Evolutionary conservation across 2,888 invertebrate species (phyloP).

Genomic region (Pasiphila rectangulata): DNA sequence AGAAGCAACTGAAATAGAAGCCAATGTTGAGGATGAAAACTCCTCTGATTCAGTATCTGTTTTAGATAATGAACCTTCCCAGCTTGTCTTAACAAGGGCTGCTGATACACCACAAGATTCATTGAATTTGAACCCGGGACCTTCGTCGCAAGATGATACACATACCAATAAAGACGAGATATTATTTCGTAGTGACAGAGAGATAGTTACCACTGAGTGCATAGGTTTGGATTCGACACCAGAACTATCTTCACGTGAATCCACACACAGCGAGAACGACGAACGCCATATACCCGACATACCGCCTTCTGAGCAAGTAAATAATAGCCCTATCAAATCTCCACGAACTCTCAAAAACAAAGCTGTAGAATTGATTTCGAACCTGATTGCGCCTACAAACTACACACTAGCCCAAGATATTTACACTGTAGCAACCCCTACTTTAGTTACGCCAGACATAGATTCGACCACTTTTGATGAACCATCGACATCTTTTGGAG

Average conservation of each 20-base stretch:
- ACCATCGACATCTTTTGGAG: slow-evolving; percentile 6
- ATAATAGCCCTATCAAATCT: slow-evolving; percentile 8
- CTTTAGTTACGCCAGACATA: slow-evolving; percentile 5
- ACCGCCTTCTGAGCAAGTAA: slow-evolving; percentile 4
- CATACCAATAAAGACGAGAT: slow-evolving; percentile 8
- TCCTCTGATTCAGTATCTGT: slow-evolving; percentile 8
- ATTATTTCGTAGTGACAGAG: slow-evolving; percentile 6
- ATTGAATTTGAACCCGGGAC: slow-evolving; percentile 7
- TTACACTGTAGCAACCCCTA: slow-evolving; percentile 6
- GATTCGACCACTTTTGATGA: slow-evolving; percentile 5
- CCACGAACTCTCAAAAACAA: slow-evolving; percentile 1
- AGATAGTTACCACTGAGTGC: slow-evolving; percentile 5
- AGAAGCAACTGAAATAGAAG: slow-evolving; percentile 15
- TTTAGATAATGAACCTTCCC: slow-evolving; percentile 3
- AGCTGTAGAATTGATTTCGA: slow-evolving; percentile 4
- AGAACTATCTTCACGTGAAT: slow-evolving; percentile 8
- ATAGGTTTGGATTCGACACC: slow-evolving; percentile 6
- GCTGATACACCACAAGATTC: slow-evolving; percentile 7
- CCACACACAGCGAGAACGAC: slow-evolving; percentile 7
- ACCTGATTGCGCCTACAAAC: slow-evolving; percentile 5
- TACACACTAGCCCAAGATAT: slow-evolving; percentile 4
- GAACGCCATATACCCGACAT: slow-evolving; percentile 5
- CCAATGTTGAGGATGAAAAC: slow-evolving; percentile 8
- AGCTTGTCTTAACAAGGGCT: slow-evolving; percentile 6
- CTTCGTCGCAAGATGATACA: slow-evolving; percentile 4